These are phyloP conservation scores for Lymantria dispar DNA, from an alignment of 2,888 invertebrate genomes.

Conservation along the genomic window DNA sequence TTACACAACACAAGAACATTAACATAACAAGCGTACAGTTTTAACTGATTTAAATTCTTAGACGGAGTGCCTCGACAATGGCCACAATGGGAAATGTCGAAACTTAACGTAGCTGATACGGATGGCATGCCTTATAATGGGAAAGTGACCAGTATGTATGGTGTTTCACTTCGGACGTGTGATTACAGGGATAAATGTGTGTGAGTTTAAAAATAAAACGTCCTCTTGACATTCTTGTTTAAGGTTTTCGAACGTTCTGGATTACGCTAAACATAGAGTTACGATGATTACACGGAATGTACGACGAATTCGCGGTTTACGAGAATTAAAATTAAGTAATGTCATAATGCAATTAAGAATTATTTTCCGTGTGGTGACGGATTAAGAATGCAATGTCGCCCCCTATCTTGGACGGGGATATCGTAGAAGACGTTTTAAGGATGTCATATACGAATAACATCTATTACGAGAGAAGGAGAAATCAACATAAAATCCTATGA, in stretches of 20 bases:
- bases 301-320: no score
- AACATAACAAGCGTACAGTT: conserved; percentile 24
- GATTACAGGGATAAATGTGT: conserved; percentile 6
- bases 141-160: conserved; percentile 22
- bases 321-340: no score
- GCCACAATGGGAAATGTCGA: conserved; percentile 25
- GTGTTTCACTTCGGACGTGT: conserved; percentile 3
- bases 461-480: no score
- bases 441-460: no score
- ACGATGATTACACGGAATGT: no score
- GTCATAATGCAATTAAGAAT: no score
- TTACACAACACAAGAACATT: conserved; percentile 21
- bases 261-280: background rate
- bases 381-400: no score
- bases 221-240: background rate
- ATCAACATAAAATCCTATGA: no score
- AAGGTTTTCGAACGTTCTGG: background rate
- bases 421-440: no score
- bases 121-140: conserved; percentile 29
- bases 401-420: no score
- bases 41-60: conserved; percentile 37
- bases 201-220: background rate
- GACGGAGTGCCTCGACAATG: conserved; percentile 10
- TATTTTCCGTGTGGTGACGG: no score
- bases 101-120: conserved; percentile 19